phyloP scores from a whole-genome alignment of 2,888 invertebrate species.

The Lasius fuliginosus region DNA sequence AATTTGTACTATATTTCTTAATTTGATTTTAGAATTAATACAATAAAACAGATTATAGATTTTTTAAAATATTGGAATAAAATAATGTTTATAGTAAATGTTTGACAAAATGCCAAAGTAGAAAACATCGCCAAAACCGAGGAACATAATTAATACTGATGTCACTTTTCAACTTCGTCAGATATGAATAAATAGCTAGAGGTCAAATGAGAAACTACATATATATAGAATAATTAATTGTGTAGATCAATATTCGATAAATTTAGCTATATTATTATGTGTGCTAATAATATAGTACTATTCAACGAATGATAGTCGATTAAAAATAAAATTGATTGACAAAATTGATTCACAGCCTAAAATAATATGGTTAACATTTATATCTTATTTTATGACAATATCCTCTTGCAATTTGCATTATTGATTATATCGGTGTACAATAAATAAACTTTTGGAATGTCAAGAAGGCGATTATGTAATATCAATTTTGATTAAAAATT shows the following conservation, averaged over 20 bases:
- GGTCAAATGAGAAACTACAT: constrained; percentile 26
- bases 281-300: constrained; percentile 57
- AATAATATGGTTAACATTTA: neutral
- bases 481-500: neutral
- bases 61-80: neutral
- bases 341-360: constrained; percentile 11
- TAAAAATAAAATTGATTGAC: constrained; percentile 61
- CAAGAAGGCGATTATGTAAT: neutral
- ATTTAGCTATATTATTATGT: constrained; percentile 64
- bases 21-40: constrained; percentile 1
- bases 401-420: constrained; percentile 1
- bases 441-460: neutral
- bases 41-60: neutral
- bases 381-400: neutral
- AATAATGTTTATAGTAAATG: neutral
- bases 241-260: constrained; percentile 55
- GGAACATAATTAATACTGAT: neutral
- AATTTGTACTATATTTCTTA: neutral
- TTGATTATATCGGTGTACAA: neutral
- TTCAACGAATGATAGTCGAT: constrained; percentile 35
- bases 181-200: constrained; percentile 59
- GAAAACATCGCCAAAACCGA: neutral
- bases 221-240: constrained; percentile 60
- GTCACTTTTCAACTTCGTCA: neutral
- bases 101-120: neutral